These are phyloP conservation scores for Brachionus calyciflorus DNA, from an alignment of 1,140 invertebrate species.

Conservation along the genomic window DNA sequence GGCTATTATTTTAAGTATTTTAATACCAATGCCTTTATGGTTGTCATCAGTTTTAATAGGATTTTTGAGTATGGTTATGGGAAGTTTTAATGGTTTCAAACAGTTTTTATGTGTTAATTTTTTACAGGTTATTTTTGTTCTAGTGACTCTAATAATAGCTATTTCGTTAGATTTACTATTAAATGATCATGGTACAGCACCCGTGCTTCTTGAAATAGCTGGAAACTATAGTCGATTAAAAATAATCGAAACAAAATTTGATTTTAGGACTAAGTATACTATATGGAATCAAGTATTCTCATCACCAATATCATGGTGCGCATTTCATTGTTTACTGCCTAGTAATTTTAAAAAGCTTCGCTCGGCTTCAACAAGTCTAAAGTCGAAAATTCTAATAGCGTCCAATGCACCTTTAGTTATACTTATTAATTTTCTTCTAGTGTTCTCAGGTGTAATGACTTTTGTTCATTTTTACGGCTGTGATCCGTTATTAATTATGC, in stretches of 20 bases:
- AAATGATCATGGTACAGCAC: neutral
- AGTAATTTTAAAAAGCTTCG: neutral
- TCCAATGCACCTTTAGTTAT: neutral
- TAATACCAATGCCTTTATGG: neutral
- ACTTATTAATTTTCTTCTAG: neutral
- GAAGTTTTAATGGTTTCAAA: neutral
- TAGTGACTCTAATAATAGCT: neutral
- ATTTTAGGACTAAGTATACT: neutral
- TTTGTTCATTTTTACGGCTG: neutral
- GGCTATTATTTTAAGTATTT: neutral
- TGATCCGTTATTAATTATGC: neutral
- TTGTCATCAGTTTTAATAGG: neutral
- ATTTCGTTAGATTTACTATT: neutral
- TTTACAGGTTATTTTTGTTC: neutral
- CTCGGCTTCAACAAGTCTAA: neutral
- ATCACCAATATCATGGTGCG: neutral
- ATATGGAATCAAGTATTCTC: conserved; percentile 15
- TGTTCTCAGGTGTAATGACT: neutral
- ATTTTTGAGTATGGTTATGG: neutral
- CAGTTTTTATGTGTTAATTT: neutral
- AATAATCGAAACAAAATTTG: neutral
- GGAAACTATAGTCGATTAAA: neutral
- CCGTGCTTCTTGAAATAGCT: neutral
- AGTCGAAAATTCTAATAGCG: neutral
- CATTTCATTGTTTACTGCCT: neutral